Percentiles rank a stretch among this genome's conserved stretches.
phyloP scores from a whole-genome alignment of 92 coral and sea anemone genomes.

The Umimayanthus chanpuru region DNA sequence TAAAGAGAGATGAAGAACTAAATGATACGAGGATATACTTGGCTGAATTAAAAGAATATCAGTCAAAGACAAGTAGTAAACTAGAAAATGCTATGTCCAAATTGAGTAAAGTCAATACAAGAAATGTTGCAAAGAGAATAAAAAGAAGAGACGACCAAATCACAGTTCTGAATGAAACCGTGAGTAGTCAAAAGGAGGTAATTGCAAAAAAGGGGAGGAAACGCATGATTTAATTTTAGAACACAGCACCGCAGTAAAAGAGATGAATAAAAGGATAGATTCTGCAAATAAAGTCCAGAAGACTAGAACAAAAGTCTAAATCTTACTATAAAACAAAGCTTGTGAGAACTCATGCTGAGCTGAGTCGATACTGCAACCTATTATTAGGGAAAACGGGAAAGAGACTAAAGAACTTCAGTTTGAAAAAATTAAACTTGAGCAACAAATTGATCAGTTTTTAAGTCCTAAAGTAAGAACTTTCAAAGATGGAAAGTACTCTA shows the following conservation, averaged over 20 bases:
- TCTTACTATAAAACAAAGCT: no score
- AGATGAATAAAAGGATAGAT: neutral
- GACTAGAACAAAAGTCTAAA: neutral
- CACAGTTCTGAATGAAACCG: neutral
- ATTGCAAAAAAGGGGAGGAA: conserved; percentile 4
- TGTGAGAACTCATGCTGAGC: no score
- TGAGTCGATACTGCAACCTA: no score
- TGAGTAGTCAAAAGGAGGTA: neutral
- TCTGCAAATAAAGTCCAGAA: conserved; percentile 3
- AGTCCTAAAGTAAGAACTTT: neutral
- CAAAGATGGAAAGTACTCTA: neutral
- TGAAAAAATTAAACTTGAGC: no score
- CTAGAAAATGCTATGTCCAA: neutral
- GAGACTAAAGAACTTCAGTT: no score
- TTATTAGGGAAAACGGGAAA: no score
- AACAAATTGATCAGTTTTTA: no score
- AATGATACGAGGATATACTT: neutral
- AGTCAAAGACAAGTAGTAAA: neutral
- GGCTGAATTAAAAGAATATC: neutral
- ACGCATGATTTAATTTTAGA: neutral
- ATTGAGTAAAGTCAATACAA: conserved; percentile 10
- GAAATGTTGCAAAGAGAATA: conserved; percentile 16
- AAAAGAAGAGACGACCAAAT: conserved; percentile 19
- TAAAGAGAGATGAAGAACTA: conserved; percentile 4
- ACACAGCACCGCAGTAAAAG: neutral